Evolutionary conservation across 2,888 invertebrate species (phyloP).

Genomic region (Erebia aethiops): DNA sequence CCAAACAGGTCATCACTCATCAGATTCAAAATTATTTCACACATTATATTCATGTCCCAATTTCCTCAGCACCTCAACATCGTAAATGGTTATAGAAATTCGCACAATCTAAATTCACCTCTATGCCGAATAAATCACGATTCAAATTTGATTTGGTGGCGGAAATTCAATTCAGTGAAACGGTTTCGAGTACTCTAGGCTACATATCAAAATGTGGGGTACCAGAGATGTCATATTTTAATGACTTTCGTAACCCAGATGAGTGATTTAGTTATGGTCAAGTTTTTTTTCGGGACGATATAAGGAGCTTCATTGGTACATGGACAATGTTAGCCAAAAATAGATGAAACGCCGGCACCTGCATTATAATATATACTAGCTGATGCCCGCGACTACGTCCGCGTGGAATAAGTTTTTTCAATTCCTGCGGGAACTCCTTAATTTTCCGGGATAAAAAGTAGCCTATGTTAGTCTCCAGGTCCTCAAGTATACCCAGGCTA

Average conservation of each 20-base stretch:
- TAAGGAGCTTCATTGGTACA: no score
- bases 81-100: slow-evolving; percentile 18
- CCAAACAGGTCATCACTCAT: slow-evolving; percentile 13
- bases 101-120: slow-evolving; percentile 5
- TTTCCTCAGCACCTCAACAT: slow-evolving; percentile 14
- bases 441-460: no score
- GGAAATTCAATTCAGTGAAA: slow-evolving; percentile 18
- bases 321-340: no score
- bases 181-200: slow-evolving; percentile 12
- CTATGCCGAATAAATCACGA: slow-evolving; percentile 8
- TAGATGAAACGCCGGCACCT: no score
- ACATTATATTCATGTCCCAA: slow-evolving; percentile 22
- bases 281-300: neutral
- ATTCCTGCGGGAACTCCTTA: no score
- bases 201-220: slow-evolving; percentile 17
- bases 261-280: neutral
- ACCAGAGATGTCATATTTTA: slow-evolving; percentile 15
- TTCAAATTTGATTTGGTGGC: slow-evolving; percentile 1
- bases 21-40: slow-evolving; percentile 16
- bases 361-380: no score
- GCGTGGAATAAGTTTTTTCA: no score
- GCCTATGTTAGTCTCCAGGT: no score
- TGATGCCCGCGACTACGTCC: no score
- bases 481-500: no score
- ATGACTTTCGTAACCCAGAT: neutral